Base-by-base conservation (phyloP, 37 sponge, comb jelly and placozoan genomes). In the Hexactinellida sp. region DNA sequence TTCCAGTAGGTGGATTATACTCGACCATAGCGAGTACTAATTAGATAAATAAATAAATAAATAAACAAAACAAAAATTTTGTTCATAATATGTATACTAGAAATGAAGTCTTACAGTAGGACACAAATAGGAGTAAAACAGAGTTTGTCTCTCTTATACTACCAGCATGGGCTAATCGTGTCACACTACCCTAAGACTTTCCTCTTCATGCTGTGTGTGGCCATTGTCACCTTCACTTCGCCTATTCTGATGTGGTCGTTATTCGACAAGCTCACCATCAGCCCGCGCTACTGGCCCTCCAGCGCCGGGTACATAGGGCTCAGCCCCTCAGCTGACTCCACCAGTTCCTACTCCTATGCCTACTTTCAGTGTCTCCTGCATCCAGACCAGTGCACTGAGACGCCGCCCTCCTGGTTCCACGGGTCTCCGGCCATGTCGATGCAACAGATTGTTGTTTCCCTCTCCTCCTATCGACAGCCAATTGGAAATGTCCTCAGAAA, bases 191-290 rank as follows among this genome's bases (percentile, higher is more conserved):
- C 76, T 21, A 63, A 63, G 76, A 25, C 76, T 32, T n/a, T 63
- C 3, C 76, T 63, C 34, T 25, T 63, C 76, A 5, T 63, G 25
- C 76, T 63, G 30, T 63, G 76, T 63, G 76, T 63, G 3, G 76
- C 76, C 32, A 63, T 63, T 32, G 28, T 23, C 34, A n/a, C 30
- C 76, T n/a, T 63, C 76, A n/a, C 76, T 7, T 63, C 76, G 5
- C 76, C 76, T n/a, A 63, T 63, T 7, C 76, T 63, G 3, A 63
- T 63, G 76, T 63, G 76, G 76, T 63, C 76, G 3, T 23, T 63
- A 23, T 63, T 63, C 34, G 76, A 63, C 76, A 63, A 63, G 34
- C 76, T 63, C 3, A 63, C 76, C 5, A 25, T 63, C 21, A 63
- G 76, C 34, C 76, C 76, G 25, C 76, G 76, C 34, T 63, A 63